Evolutionary conservation across 2,888 invertebrate species (phyloP), one percentile per base, ranked within the genome.

Genomic region (Platynereis dumerilii): DNA sequence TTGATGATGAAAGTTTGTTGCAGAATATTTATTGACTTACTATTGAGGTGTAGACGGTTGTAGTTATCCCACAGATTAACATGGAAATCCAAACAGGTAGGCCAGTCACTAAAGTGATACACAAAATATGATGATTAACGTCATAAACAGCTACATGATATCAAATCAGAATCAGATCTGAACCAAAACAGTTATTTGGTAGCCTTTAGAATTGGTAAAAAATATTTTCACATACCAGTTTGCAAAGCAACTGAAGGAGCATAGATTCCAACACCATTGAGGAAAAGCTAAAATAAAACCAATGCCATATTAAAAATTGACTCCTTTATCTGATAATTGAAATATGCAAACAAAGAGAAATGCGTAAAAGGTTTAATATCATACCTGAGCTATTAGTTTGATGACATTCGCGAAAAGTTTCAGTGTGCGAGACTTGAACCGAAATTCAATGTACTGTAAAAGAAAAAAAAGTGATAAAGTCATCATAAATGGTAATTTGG

Each of bases 21-120:
- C 34, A 34, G 12, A 34, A 34, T 7, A 15, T 55, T 22, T 2
- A 10, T n/a, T 17, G 27, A 58, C 58, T 58, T 39, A 58, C 58
- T 17, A 58, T 58, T 34, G 34, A 24, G 5, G 58, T 58, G 58
- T 58, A 58, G 42, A 58, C n/a, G 2, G 39, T 58, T 12, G 58
- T 39, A 2, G 39, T 34, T 3, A 39, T 39, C 2, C 58, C 39
- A 10, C 39, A n/a, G 7, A 58, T 12, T 39, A 58, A 2, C 15
- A 58, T 58, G 24, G 42, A 58, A 10, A 39, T 39, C 39, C 34
- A 17, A 2, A 39, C 39, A 24, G 58, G 58, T 3, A 58, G 24
- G 29, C 58, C 58, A 20, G 58, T 58, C 17, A 58, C 58, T 58
- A 39, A 1, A 39, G 39, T 5, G 22, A 48, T 20, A 48, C 7